Evolutionary conservation across 2,888 invertebrate species (phyloP).

Genomic region (Agrotis ipsilon): DNA sequence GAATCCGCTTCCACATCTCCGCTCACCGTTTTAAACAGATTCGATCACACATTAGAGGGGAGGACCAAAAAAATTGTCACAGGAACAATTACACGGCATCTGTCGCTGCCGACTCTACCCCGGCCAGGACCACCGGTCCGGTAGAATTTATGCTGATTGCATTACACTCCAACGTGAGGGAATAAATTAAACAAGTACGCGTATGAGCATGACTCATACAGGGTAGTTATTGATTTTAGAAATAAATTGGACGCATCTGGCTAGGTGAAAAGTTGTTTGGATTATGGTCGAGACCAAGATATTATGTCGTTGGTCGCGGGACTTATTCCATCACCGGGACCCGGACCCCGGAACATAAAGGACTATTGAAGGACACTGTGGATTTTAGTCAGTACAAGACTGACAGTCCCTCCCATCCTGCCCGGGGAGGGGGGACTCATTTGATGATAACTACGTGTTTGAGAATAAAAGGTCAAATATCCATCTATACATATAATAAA

Average conservation of each 20-base stretch:
- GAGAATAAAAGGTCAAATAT: too few species aligned
- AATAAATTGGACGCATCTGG: conserved; percentile 26
- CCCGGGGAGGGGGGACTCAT: too few species aligned
- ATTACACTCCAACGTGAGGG: conserved; percentile 77
- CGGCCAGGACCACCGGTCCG: conserved; percentile 27
- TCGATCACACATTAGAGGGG: conserved; percentile 88
- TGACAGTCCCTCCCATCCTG: too few species aligned
- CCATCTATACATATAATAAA: too few species aligned
- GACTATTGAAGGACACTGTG: too few species aligned
- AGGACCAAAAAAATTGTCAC: conserved; percentile 87
- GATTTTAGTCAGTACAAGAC: too few species aligned
- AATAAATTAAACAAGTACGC: conserved; percentile 71
- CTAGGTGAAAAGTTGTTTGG: not conserved
- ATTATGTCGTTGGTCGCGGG: too few species aligned
- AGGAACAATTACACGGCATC: conserved; percentile 90
- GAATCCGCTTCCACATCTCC: conserved; percentile 72
- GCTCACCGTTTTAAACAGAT: conserved; percentile 84
- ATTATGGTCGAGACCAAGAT: not conserved
- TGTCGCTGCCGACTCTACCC: conserved; percentile 74
- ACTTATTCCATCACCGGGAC: too few species aligned
- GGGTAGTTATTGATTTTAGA: conserved; percentile 59
- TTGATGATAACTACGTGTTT: too few species aligned
- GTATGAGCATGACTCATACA: conserved; percentile 71
- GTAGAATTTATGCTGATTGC: conserved; percentile 89
- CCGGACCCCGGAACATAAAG: too few species aligned